These are phyloP conservation scores for Recurvirostra avosetta DNA, from an alignment of 2,113 vertebrate species.

Conservation along the genomic window DNA sequence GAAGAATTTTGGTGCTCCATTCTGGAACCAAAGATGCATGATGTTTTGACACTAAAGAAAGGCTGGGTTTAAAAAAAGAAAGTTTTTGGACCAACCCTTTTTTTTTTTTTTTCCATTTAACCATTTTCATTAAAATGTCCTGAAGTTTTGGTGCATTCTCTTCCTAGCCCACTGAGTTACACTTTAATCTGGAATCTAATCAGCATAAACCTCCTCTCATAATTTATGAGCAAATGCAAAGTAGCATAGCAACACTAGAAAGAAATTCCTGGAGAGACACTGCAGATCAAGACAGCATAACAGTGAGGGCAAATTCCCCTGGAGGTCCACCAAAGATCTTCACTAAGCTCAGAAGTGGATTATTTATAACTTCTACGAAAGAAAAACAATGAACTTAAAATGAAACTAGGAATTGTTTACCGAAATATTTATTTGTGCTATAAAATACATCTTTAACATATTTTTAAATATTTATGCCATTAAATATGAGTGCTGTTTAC, in stretches of 20 bases:
- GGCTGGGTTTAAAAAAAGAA: not conserved
- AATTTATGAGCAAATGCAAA: slow-evolving; percentile 14
- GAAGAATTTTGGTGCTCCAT: not conserved
- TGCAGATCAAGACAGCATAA: not conserved
- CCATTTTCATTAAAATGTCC: not conserved
- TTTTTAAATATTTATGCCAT: not conserved
- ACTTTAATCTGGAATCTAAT: slow-evolving; percentile 29
- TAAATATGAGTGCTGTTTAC: not conserved
- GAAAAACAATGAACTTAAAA: slow-evolving; percentile 2
- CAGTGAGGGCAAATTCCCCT: not conserved
- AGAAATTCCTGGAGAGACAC: not conserved
- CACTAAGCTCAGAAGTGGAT: not conserved
- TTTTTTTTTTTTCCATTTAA: not conserved
- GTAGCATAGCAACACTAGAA: not conserved
- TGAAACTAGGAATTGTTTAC: not conserved
- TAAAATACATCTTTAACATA: not conserved
- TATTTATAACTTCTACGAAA: slow-evolving; percentile 45
- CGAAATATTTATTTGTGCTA: not conserved
- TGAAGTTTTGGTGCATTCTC: not conserved
- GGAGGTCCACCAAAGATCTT: not conserved
- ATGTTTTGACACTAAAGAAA: not conserved
- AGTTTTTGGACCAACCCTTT: fast-evolving
- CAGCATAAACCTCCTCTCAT: slow-evolving; percentile 30
- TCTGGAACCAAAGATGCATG: not conserved
- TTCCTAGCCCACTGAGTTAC: not conserved